phyloP scores from a whole-genome alignment of 2,888 invertebrate genomes.

The Conops quadrifasciatus region DNA sequence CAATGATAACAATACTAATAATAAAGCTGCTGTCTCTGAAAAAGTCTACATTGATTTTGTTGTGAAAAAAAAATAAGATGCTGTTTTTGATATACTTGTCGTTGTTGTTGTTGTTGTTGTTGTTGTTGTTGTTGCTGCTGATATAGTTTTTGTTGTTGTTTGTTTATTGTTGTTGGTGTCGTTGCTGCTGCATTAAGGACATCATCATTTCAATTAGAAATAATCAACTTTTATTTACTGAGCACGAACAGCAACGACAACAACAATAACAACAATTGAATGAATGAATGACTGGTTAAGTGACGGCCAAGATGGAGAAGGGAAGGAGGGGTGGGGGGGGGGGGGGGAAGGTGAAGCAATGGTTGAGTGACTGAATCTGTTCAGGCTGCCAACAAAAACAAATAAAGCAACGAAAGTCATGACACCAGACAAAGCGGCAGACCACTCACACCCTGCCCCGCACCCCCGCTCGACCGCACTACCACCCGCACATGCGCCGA shows the following conservation, averaged over 20 bases:
- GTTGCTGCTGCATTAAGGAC: constrained; percentile 53
- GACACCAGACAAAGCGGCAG: constrained; percentile 14
- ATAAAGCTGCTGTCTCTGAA: neutral
- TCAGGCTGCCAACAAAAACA: neutral
- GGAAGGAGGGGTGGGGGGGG: neutral
- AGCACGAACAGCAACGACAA: constrained; percentile 17
- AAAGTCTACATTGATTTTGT: constrained; percentile 1
- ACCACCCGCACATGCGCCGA: neutral
- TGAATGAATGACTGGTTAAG: neutral
- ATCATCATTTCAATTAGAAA: constrained; percentile 58
- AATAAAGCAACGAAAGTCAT: too few species aligned
- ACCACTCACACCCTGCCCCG: neutral
- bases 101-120: constrained; percentile 20
- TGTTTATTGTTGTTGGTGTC: constrained; percentile 34
- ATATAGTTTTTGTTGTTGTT: constrained; percentile 30
- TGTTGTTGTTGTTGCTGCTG: neutral
- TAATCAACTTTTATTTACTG: constrained; percentile 45
- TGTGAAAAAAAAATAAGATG: too few species aligned
- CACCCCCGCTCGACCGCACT: too few species aligned
- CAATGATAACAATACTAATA: neutral
- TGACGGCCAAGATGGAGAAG: neutral
- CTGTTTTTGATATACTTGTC: constrained; percentile 14
- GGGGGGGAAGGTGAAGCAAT: neutral
- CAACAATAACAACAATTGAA: constrained; percentile 15
- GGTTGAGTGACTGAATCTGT: neutral